A percentile compares a stretch with the other conserved stretches of the same genome.
Evolutionary conservation across 2,888 invertebrate genomes (phyloP).

Genomic region (Andrena bucephala): DNA sequence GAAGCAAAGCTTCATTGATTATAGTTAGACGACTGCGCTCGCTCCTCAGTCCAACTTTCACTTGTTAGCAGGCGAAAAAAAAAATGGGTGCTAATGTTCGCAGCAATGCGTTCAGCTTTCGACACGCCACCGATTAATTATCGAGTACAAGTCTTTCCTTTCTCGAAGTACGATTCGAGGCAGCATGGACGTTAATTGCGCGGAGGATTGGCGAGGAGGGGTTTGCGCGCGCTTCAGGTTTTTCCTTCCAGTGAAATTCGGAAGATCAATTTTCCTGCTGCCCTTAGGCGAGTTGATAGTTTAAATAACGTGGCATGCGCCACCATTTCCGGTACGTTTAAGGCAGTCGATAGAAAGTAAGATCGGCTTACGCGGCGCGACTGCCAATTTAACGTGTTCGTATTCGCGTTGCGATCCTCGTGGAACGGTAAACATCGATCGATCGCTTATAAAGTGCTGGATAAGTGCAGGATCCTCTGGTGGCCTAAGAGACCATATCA

Average conservation of each 20-base stretch:
- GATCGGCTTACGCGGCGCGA: constrained; percentile 67
- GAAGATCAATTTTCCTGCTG: constrained; percentile 22
- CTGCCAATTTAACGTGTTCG: constrained; percentile 44
- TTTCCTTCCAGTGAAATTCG: constrained; percentile 35
- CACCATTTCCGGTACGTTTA: constrained; percentile 71
- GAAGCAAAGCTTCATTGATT: not conserved
- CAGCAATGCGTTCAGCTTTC: constrained; percentile 36
- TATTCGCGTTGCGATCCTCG: constrained; percentile 39
- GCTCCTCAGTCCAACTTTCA: constrained; percentile 40
- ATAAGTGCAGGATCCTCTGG: not conserved
- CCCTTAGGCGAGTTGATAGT: constrained; percentile 6
- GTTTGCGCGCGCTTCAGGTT: not conserved
- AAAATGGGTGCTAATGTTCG: constrained; percentile 28
- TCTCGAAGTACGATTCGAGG: not conserved
- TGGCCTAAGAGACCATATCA: not conserved
- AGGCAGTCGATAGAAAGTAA: constrained; percentile 76
- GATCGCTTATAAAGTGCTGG: not conserved
- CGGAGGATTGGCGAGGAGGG: not conserved
- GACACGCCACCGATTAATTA: constrained; percentile 28
- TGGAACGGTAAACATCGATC: constrained; percentile 49
- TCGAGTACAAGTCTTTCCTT: not conserved
- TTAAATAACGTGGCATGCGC: constrained; percentile 30
- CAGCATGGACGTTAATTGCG: not conserved
- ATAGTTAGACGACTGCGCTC: constrained; percentile 4
- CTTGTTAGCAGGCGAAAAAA: constrained; percentile 38